phyloP scores from a whole-genome alignment of 2,797 vertebrate genomes.

The Todus mexicanus region DNA sequence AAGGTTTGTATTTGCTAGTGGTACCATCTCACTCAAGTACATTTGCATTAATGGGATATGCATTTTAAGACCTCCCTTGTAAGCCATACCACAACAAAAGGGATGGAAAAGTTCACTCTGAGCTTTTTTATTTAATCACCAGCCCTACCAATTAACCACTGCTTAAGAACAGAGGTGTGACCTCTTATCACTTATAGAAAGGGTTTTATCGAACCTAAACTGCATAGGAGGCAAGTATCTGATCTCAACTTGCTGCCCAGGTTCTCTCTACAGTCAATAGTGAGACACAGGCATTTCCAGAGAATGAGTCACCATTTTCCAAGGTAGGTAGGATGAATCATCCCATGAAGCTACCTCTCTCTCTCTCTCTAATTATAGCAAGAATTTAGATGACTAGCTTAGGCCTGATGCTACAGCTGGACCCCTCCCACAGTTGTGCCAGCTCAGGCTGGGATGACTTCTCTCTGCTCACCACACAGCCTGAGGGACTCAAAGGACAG shows the following conservation, averaged over 20 bases:
- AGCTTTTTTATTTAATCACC: background rate
- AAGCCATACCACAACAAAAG: background rate
- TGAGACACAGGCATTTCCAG: background rate
- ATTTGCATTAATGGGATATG: background rate
- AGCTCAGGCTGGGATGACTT: background rate
- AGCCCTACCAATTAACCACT: background rate
- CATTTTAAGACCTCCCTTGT: background rate
- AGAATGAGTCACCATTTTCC: conserved; percentile 9
- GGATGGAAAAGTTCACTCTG: background rate
- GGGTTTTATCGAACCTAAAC: background rate
- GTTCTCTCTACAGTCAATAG: background rate
- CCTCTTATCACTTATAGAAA: background rate
- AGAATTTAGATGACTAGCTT: background rate
- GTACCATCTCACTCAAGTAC: background rate
- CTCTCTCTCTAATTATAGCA: background rate
- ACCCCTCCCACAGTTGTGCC: background rate
- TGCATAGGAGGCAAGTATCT: background rate
- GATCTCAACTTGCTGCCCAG: background rate
- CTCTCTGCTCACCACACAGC: background rate
- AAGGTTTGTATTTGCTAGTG: background rate
- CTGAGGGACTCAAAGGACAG: background rate
- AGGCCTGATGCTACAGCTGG: background rate
- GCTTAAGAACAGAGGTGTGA: background rate
- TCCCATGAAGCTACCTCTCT: background rate
- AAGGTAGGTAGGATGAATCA: conserved; percentile 37